These are phyloP conservation scores for Drosophila phalerata DNA, from an alignment of 2,888 invertebrate species.

Conservation along the genomic window DNA sequence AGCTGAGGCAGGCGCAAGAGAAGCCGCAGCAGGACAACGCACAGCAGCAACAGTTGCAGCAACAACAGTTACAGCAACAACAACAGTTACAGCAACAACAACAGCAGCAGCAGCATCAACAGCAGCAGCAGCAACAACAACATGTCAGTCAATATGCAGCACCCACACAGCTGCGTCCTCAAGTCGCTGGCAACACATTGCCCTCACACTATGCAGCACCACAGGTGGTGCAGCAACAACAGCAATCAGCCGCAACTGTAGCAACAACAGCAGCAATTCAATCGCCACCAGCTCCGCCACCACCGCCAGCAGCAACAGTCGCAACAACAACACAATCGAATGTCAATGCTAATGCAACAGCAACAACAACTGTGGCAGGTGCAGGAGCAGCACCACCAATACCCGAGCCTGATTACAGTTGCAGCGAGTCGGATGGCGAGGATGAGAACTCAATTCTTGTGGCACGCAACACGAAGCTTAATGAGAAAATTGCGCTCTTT, in stretches of 20 bases:
- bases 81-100: slow-evolving; percentile 40
- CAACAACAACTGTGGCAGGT: slow-evolving; percentile 58
- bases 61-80: slow-evolving; percentile 46
- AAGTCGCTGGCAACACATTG: slow-evolving; percentile 15
- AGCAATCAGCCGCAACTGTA: slow-evolving; percentile 30
- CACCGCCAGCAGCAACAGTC: slow-evolving; percentile 84
- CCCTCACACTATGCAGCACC: slow-evolving; percentile 78
- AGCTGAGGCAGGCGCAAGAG: slow-evolving; percentile 83
- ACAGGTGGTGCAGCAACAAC: slow-evolving; percentile 69
- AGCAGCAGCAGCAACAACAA: slow-evolving; percentile 49
- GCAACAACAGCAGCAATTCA: slow-evolving; percentile 54
- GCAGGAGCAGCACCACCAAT: slow-evolving; percentile 89
- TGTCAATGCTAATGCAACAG: slow-evolving; percentile 24
- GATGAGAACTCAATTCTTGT: slow-evolving; percentile 86
- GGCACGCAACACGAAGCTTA: slow-evolving; percentile 86
- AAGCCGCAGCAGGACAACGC: slow-evolving; percentile 55
- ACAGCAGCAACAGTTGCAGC: slow-evolving; percentile 47
- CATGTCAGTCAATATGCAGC: slow-evolving; percentile 86
- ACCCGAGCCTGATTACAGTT: slow-evolving; percentile 96
- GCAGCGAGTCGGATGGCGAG: slow-evolving; percentile 94
- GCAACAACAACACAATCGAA: slow-evolving; percentile 71
- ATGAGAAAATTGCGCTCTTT: slow-evolving; percentile 86
- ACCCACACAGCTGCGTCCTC: slow-evolving; percentile 81
- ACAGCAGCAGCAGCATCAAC: slow-evolving; percentile 32
- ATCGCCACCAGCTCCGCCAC: slow-evolving; percentile 79